A percentile compares a stretch with the other conserved stretches of the same genome.
Evolutionary conservation across 1,140 invertebrate genomes (phyloP).

Genomic region (Drosophila pseudoobscura): DNA sequence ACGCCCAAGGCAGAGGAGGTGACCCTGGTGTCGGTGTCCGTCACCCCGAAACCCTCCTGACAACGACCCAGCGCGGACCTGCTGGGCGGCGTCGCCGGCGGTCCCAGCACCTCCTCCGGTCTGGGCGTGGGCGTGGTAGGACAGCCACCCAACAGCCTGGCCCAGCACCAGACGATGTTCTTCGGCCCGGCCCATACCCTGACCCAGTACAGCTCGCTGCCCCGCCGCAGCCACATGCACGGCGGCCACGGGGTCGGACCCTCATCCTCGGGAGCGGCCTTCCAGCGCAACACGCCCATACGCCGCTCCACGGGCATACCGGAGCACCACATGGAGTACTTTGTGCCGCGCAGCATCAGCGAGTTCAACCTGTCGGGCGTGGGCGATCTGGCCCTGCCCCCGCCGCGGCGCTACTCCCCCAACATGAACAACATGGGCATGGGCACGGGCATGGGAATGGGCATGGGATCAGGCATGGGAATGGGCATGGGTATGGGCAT

Average conservation of each 20-base stretch:
- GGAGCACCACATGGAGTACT: conserved; percentile 90
- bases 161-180: conserved; percentile 82
- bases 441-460: conserved; percentile 10
- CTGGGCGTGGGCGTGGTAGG: conserved; percentile 8
- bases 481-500: conserved; percentile 47
- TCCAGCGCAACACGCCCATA: conserved; percentile 87
- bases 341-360: conserved; percentile 91
- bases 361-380: conserved; percentile 90
- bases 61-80: conserved; percentile 76
- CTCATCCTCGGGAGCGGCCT: conserved; percentile 68
- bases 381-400: conserved; percentile 85
- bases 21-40: conserved; percentile 75
- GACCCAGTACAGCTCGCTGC: conserved; percentile 79
- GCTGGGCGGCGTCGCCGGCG: conserved; percentile 13
- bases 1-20: conserved; percentile 78
- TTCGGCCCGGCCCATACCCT: conserved; percentile 75
- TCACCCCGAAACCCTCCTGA: conserved; percentile 83
- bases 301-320: conserved; percentile 86
- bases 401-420: conserved; percentile 80
- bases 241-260: conserved; percentile 9
- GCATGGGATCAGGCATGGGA: conserved; percentile 44
- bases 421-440: conserved; percentile 53
- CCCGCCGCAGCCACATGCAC: conserved; percentile 69
- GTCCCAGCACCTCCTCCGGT: conserved; percentile 7
- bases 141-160: conserved; percentile 49